Evolutionary conservation across 2,888 invertebrate genomes (phyloP).

Genomic region (Lissocephala sabroskyi): DNA sequence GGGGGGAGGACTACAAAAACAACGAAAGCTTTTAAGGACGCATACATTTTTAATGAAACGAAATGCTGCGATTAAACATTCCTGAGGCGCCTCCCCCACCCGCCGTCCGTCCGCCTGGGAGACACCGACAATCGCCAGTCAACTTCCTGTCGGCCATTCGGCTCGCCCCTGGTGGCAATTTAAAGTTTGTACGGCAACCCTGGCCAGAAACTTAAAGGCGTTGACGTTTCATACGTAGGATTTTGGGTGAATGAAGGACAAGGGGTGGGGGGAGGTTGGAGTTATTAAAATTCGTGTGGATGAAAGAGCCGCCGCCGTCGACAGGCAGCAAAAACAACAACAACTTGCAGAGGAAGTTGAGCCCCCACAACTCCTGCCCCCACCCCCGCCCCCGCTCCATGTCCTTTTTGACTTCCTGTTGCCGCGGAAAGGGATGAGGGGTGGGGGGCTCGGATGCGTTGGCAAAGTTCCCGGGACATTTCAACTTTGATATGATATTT

Average conservation of each 20-base stretch:
- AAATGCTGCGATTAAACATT: conserved; percentile 62
- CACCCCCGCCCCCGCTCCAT: neutral
- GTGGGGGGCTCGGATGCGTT: too few relatives aligned
- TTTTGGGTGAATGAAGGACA: too few relatives aligned
- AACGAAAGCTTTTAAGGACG: conserved; percentile 60
- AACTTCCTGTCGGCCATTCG: neutral
- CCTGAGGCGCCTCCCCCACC: conserved; percentile 18
- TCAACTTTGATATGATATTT: conserved; percentile 52
- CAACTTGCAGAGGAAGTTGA: too few relatives aligned
- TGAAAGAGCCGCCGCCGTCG: too few relatives aligned
- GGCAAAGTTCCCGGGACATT: too few relatives aligned
- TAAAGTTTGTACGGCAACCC: conserved; percentile 66
- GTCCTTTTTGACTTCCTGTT: conserved; percentile 47
- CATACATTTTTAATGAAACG: conserved; percentile 64
- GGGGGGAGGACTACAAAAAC: conserved; percentile 30
- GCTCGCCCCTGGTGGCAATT: conserved; percentile 40
- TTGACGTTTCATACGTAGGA: too few relatives aligned
- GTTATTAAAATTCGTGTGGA: too few relatives aligned
- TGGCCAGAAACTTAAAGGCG: too few relatives aligned
- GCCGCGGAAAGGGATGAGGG: too few relatives aligned
- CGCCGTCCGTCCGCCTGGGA: neutral
- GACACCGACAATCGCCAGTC: neutral
- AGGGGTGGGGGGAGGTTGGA: too few relatives aligned
- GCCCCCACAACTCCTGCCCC: neutral
- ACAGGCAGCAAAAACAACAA: too few relatives aligned